phyloP scores from a whole-genome alignment of 2,888 invertebrate genomes.

The Mesoligia furuncula region DNA sequence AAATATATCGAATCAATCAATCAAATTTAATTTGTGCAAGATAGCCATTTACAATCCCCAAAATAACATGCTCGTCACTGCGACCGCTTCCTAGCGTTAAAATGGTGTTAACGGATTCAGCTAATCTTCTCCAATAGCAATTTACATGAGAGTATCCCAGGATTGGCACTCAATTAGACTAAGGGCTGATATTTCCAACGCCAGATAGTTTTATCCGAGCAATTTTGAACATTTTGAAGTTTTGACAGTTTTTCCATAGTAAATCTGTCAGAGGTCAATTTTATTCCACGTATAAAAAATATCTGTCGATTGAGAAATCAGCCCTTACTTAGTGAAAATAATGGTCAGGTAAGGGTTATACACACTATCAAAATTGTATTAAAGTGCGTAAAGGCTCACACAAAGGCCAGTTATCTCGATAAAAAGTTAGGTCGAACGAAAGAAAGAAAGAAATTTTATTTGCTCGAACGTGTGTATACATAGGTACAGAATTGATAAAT shows the following conservation, averaged over 20 bases:
- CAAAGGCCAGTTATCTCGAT: constrained; percentile 44
- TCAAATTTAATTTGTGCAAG: constrained; percentile 1
- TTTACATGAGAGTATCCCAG: not conserved
- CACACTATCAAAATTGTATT: not conserved
- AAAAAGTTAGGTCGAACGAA: constrained; percentile 46
- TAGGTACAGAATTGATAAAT: too few relatives aligned
- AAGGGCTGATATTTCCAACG: too few relatives aligned
- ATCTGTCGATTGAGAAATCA: too few relatives aligned
- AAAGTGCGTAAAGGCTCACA: not conserved
- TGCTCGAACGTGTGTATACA: too few relatives aligned
- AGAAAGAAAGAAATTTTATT: too few relatives aligned
- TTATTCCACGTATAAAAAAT: too few relatives aligned
- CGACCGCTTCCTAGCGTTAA: not conserved
- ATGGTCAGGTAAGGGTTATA: not conserved
- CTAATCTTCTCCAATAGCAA: not conserved
- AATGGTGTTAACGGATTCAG: not conserved
- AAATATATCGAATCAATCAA: constrained; percentile 22
- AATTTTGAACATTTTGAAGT: too few relatives aligned
- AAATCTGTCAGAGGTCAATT: too few relatives aligned
- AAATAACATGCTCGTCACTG: constrained; percentile 2
- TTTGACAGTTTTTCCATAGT: too few relatives aligned
- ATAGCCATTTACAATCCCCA: not conserved
- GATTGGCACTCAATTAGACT: not conserved
- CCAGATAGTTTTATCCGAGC: too few relatives aligned
- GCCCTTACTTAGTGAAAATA: not conserved